Conservation (phyloP, 2,113 vertebrate genomes). For the Beaufortia kweichowensis region DNA sequence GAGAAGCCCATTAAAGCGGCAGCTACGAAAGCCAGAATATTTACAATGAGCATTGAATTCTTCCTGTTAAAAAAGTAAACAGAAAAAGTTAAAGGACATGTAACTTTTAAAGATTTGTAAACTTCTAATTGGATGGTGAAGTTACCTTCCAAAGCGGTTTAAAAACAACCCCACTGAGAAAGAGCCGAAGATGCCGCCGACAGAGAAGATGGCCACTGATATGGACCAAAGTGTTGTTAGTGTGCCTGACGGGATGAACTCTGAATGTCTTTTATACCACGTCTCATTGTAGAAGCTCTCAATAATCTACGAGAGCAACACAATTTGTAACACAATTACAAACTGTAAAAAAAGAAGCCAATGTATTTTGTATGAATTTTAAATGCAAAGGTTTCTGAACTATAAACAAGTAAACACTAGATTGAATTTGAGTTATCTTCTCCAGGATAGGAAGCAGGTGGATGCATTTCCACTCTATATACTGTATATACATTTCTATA, state of each 20-base stretch:
- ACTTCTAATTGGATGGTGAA: neutral
- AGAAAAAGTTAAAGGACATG: neutral
- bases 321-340: neutral
- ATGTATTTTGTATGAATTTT: neutral
- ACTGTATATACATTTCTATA: too few relatives aligned
- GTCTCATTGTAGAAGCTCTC: slow-evolving; percentile 90
- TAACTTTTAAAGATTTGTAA: too few relatives aligned
- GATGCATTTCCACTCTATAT: too few relatives aligned
- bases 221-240: slow-evolving; percentile 91
- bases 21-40: slow-evolving; percentile 81
- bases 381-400: too few relatives aligned
- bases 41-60: slow-evolving; percentile 94
- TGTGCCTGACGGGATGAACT: slow-evolving; percentile 68
- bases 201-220: slow-evolving; percentile 92
- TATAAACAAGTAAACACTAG: too few relatives aligned
- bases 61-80: slow-evolving; percentile 67
- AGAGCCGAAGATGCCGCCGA: slow-evolving; percentile 91
- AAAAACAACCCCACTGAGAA: slow-evolving; percentile 91
- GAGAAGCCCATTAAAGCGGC: slow-evolving; percentile 91
- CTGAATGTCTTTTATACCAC: slow-evolving; percentile 78
- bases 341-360: too few relatives aligned
- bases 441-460: too few relatives aligned
- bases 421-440: too few relatives aligned
- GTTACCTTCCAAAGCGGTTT: slow-evolving; percentile 90
- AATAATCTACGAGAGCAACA: slow-evolving; percentile 78